Base-by-base conservation (phyloP, 2,113 vertebrate genomes). In the Galbula dea region DNA sequence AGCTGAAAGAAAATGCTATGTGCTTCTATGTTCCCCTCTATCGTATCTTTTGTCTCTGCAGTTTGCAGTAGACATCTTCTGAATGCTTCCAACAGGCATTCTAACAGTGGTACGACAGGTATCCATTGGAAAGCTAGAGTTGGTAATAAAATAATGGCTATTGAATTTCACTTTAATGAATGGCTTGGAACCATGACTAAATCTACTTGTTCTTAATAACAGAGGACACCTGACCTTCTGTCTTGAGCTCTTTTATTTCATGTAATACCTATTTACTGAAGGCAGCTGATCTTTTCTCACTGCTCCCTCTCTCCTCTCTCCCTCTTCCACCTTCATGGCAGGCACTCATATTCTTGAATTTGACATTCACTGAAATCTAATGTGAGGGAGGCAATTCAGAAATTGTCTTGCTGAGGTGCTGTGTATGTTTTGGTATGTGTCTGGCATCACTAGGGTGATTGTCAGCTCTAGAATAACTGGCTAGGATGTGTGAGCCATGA, bases 91-190 rank as follows among this genome's bases (percentile, higher is more conserved):
- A 74, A 17, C 36, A 78, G 83, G 48, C n/a, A n/a, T n/a, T n/a
- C 43, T 62, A n/a, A 32, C 27, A 17, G 75, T 48, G 68, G 51
- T 43, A 51, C 52, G 73, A 45, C 46, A 55, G 46, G 52, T 1
- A 63, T 37, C 65, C 76, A 19, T 54, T 68, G 57, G 83, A 61
- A 81, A n/a, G 36, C 78, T 78, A 59, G 76, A 71, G 30, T 12
- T 59, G 52, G 76, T 88, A 88, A 93, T 86, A 78, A 93, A 95
- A 81, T 88, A 88, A 88, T 72, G 76, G 57, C 34, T 93, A 75
- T 55, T 83, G 90, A 88, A 65, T 96, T 94, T 90, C 92, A 72
- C 52, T 88, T 75, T 86, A 86, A 83, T 71, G 39, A 75, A 52
- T 43, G 49, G 11, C 68, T 92, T 57, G 83, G 73, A 94, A 94